phyloP scores from a whole-genome alignment of 2,797 vertebrate genomes.

The Fistularia tabacaria region DNA sequence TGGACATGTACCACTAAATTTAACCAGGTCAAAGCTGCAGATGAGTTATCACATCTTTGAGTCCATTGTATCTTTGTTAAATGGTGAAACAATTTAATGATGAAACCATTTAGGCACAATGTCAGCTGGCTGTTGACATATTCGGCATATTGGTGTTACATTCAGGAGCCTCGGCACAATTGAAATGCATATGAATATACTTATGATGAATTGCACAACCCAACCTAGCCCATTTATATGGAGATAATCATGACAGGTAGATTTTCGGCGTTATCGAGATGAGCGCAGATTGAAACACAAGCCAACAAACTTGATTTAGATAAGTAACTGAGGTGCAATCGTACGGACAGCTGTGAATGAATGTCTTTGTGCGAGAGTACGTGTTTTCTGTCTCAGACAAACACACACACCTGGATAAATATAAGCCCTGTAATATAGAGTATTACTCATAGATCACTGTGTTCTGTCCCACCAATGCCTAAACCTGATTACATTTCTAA shows the following conservation, averaged over 20 bases:
- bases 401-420: slow-evolving; percentile 23
- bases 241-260: slow-evolving; percentile 10
- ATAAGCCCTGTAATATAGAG: slow-evolving; percentile 5
- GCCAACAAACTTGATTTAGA: slow-evolving; percentile 20
- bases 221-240: neutral
- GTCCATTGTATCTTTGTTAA: too few relatives aligned
- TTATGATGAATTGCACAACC: too few relatives aligned
- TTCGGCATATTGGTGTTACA: neutral
- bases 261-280: slow-evolving; percentile 17
- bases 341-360: neutral
- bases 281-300: slow-evolving; percentile 18
- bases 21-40: too few relatives aligned
- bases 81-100: too few relatives aligned
- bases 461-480: slow-evolving; percentile 11
- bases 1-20: too few relatives aligned
- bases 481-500: slow-evolving; percentile 46
- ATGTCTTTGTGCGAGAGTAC: slow-evolving; percentile 1
- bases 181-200: neutral
- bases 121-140: neutral
- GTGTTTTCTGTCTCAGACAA: neutral
- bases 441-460: slow-evolving; percentile 16
- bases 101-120: too few relatives aligned
- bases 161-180: neutral
- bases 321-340: slow-evolving; percentile 16
- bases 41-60: too few relatives aligned